Evolutionary conservation across 2,888 invertebrate genomes (phyloP), one percentile per base, ranked within the genome.

Genomic region (Yponomeuta plumbellus): DNA sequence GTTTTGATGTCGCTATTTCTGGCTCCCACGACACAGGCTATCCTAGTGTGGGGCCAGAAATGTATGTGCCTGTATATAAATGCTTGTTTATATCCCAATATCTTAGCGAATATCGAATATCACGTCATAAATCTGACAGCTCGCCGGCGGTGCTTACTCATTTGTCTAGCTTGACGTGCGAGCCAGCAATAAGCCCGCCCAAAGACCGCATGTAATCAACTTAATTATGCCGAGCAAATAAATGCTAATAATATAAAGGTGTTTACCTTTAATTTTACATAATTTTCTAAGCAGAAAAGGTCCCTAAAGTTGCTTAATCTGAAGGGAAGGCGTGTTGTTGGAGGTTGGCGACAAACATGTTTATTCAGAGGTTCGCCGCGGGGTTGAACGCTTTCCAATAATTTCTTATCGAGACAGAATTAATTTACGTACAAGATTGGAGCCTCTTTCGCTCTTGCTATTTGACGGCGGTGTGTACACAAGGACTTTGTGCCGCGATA

Each of bases 401-500:
- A 39, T 39, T 11, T 62, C n/a, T 34, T 62, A 34, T 62, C 62
- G 34, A 20, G 13, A 39, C 39, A 10, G 26, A 62, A 62, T 62
- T 62, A 62, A 62, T 62, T 62, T 40, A 62, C 62, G 26, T 11
- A 22, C 23, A 21, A 59, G 13, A 21, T 59, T 59, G 59, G 22
- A 23, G 23, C 22, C 13, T 23, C 22, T 59, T 52, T 17, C 4
- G 17, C 44, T 34, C 34, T 52, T 52, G 44, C 17, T 52, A 4
- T 52, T 52, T 8, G 64, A 64, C 17, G 57, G 67, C 57, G 64
- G 62, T 69, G 68, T 66, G 70, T 69, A 72, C 72, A 74, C 73
- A 72, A 22, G 68, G 67, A 70, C 68, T 71, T 72, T 71, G 69
- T 65, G 56, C 65, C 69, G 67, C 67, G 57, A 59, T 11, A 68